Conservation (phyloP, 1,140 invertebrate genomes). For the Lasioglossum albipes region DNA sequence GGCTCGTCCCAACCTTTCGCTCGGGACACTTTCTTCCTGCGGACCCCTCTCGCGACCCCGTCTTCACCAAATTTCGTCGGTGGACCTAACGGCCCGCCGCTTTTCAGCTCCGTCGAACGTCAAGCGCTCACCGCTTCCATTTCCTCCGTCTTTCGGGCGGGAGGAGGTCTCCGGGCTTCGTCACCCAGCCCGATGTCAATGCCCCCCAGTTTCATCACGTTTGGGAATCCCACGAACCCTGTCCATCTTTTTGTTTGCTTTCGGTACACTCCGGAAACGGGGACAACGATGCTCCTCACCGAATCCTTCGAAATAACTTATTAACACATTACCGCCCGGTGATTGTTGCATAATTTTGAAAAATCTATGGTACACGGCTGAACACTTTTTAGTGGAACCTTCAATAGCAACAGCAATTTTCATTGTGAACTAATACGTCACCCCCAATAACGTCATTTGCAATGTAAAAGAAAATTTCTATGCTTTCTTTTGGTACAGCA, state of each 20-base stretch:
- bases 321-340: no score
- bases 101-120: conserved; percentile 41
- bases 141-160: conserved; percentile 9
- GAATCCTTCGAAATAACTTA: conserved; percentile 19
- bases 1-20: neutral
- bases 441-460: no score
- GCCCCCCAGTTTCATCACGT: conserved; percentile 46
- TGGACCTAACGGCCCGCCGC: neutral
- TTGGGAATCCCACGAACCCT: conserved; percentile 31
- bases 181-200: conserved; percentile 49
- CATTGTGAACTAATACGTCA: no score
- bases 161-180: neutral
- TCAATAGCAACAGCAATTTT: no score
- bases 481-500: no score
- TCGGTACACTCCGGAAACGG: conserved; percentile 19
- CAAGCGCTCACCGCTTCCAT: conserved; percentile 17
- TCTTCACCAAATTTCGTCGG: neutral
- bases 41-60: neutral
- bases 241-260: conserved; percentile 36
- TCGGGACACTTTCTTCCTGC: neutral
- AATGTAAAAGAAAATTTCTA: no score
- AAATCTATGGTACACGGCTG: no score
- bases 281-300: conserved; percentile 1
- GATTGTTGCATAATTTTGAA: no score
- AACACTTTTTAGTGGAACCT: no score